Evolutionary conservation across 2,797 vertebrate genomes (phyloP).

Genomic region (Scleropages formosus): DNA sequence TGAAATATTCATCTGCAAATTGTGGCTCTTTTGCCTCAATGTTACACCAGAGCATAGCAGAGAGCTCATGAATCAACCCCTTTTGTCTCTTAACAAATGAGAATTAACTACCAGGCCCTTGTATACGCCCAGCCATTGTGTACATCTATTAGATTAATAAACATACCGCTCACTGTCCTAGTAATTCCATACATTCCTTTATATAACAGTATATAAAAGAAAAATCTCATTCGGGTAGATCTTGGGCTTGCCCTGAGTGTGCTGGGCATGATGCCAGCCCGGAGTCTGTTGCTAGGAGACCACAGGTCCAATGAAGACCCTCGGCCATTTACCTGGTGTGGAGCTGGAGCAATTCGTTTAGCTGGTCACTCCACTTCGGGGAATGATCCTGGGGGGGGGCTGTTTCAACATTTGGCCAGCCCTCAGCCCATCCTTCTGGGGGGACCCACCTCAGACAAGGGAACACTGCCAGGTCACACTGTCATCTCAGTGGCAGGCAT

Average conservation of each 20-base stretch:
- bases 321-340: background rate
- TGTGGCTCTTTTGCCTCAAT: background rate
- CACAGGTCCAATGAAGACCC: conserved; percentile 44
- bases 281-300: conserved; percentile 74
- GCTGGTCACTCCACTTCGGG: conserved; percentile 49
- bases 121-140: conserved; percentile 24
- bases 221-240: conserved; percentile 50
- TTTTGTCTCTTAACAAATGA: conserved; percentile 9
- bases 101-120: background rate
- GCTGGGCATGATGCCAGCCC: conserved; percentile 54
- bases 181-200: conserved; percentile 26
- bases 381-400: conserved; percentile 9
- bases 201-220: conserved; percentile 36
- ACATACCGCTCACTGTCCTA: conserved; percentile 17
- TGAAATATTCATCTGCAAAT: conserved; percentile 55
- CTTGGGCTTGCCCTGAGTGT: conserved; percentile 52
- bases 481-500: background rate
- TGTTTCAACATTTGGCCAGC: background rate
- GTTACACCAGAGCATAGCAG: background rate
- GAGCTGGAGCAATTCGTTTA: conserved; percentile 55
- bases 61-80: background rate
- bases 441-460: conserved; percentile 8
- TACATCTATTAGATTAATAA: conserved; percentile 18
- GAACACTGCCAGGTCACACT: background rate
- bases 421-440: background rate